Conservation (phyloP, 1,140 invertebrate genomes). For the Dendroctonus ponderosae region DNA sequence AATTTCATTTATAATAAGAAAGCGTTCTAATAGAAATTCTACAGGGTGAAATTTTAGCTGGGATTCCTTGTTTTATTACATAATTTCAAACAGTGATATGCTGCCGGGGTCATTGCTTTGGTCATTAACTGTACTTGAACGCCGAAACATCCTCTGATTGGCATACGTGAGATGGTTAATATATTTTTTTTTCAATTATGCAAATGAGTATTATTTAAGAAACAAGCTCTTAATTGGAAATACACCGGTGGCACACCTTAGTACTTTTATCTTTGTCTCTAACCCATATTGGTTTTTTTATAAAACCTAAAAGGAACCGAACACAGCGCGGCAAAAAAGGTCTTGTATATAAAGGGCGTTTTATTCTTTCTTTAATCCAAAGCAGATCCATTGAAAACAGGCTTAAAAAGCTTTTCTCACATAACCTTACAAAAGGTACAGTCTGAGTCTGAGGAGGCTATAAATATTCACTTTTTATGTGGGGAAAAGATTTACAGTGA, state of each 20-base stretch:
- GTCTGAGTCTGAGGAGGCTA: slow-evolving; percentile 30
- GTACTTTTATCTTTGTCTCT: neutral
- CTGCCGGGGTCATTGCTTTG: too few species aligned
- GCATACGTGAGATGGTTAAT: too few species aligned
- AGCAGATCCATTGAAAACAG: slow-evolving; percentile 28
- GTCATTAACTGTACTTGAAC: too few species aligned
- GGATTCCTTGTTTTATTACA: too few species aligned
- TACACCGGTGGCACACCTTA: too few species aligned
- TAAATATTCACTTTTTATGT: slow-evolving; percentile 37
- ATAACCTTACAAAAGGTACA: slow-evolving; percentile 35
- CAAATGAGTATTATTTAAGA: too few species aligned
- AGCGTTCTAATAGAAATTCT: slow-evolving; percentile 29
- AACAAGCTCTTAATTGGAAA: too few species aligned
- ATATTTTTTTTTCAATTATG: too few species aligned
- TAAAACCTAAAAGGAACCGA: slow-evolving; percentile 5
- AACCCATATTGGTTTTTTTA: slow-evolving; percentile 8
- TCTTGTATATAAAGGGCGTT: slow-evolving; percentile 21
- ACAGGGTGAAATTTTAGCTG: slow-evolving; percentile 10
- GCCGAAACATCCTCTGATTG: too few species aligned
- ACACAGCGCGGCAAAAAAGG: slow-evolving; percentile 6
- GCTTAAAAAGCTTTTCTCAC: slow-evolving; percentile 31
- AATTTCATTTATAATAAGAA: slow-evolving; percentile 37
- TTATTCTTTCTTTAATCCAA: slow-evolving; percentile 25
- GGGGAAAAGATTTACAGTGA: slow-evolving; percentile 33
- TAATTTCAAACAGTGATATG: too few species aligned